phyloP scores from a whole-genome alignment of 2,888 invertebrate species.

The Achlya flavicornis region DNA sequence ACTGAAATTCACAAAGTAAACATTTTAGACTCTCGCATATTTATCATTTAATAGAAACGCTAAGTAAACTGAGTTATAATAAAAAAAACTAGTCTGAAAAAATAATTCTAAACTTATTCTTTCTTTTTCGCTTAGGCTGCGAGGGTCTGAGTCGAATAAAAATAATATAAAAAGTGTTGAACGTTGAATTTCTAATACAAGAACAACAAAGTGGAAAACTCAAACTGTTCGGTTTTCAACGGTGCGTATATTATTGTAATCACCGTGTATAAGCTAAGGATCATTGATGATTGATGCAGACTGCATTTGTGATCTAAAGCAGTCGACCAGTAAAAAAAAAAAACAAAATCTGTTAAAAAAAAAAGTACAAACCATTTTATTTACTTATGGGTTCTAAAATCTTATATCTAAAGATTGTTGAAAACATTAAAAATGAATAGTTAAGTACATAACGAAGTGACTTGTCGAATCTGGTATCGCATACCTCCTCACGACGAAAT shows the following conservation, averaged over 20 bases:
- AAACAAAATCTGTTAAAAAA: too few relatives aligned
- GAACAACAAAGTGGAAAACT: conserved; percentile 1
- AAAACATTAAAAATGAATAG: too few relatives aligned
- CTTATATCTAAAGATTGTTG: too few relatives aligned
- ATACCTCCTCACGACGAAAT: too few relatives aligned
- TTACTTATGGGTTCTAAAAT: too few relatives aligned
- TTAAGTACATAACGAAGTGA: too few relatives aligned
- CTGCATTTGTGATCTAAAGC: too few relatives aligned
- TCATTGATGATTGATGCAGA: too few relatives aligned
- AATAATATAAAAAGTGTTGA: conserved; percentile 4
- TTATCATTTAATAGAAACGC: neutral
- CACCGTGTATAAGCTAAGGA: neutral
- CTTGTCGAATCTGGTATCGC: too few relatives aligned
- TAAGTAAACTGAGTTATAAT: neutral
- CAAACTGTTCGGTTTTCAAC: conserved; percentile 6
- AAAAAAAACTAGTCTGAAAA: neutral
- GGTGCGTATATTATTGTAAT: neutral
- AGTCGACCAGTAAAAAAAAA: too few relatives aligned
- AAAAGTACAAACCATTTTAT: too few relatives aligned
- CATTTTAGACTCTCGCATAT: neutral
- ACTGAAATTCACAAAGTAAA: neutral
- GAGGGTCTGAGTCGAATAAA: conserved; percentile 7
- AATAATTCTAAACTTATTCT: conserved; percentile 9
- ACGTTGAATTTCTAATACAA: conserved; percentile 11
- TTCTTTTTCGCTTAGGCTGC: conserved; percentile 9